phyloP scores from a whole-genome alignment of 2,888 invertebrate species.

The Pecten maximus region DNA sequence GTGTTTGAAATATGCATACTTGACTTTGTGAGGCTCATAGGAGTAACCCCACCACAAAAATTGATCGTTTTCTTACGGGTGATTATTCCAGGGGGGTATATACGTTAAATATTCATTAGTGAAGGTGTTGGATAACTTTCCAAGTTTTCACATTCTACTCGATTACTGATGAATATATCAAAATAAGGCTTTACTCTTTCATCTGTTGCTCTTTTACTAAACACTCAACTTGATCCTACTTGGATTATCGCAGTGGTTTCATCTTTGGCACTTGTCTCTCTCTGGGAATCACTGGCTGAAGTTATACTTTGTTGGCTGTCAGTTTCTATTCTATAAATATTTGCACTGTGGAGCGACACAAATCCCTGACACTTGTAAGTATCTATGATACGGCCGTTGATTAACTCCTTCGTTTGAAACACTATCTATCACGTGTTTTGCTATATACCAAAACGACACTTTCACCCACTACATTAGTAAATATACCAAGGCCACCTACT shows the following conservation, averaged over 20 bases:
- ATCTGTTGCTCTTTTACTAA: background rate
- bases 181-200: background rate
- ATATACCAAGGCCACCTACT: background rate
- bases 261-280: background rate
- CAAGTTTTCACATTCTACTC: too few species aligned
- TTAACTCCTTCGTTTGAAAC: background rate
- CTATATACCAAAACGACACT: background rate
- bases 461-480: background rate
- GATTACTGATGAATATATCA: background rate
- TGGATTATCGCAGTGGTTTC: background rate
- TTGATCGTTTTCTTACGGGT: background rate
- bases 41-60: background rate
- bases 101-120: too few species aligned
- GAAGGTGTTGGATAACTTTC: too few species aligned
- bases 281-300: background rate
- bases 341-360: background rate
- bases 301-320: background rate
- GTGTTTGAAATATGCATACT: constrained; percentile 9
- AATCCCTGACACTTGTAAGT: background rate
- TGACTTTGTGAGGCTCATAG: background rate
- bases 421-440: background rate
- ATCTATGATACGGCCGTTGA: background rate
- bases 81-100: background rate
- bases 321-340: background rate
- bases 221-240: background rate